Base-by-base conservation (phyloP, 1,140 invertebrate species). In the Nephila pilipes region DNA sequence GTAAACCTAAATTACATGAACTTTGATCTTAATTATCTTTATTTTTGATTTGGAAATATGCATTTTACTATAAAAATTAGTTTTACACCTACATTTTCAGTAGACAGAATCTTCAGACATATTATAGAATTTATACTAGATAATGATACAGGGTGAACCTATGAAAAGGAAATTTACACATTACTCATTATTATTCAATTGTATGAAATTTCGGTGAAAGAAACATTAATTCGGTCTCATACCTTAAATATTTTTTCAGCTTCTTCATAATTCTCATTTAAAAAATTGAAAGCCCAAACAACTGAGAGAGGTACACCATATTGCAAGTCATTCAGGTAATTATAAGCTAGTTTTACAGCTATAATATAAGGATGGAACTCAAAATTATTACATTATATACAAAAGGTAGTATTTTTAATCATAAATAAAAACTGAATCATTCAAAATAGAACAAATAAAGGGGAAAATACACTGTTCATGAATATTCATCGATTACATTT, bases 271-370 rank as follows among this genome's bases (percentile, higher is more conserved):
- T 79, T 29, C 79, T 63, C 91, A 57, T 79, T 60, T 54, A 93
- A 57, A 46, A 93, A 87, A 87, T 93, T 57, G 80, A 46, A 87
- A 22, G 65, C 63, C 91, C 91, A 93, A 22, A 93, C 54, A 36
- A 93, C 65, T 12, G 91, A 87, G 25, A 80, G 63, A 87, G 83
- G 91, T 14, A 79, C 36, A 87, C 79, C 91, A 79, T 87, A 93
- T 8, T 93, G 75, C 22, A 87, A 5, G 8, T 75, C 8, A n/a
- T 75, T 38, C 20, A 57, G 38, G 29, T 79, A 93, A 36, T 25
- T 12, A 12, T 93, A 16, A 22, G 91, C 91, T 46, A 93, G 29
- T 80, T 25, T 14, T n/a, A 80, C 8, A 60, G 91, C 91, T 93
- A 25, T 5, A 75, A 80, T 32, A 65, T 20, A 6, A 88, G 54